phyloP scores from a whole-genome alignment of 2,113 vertebrate genomes.

The Plecturocebus donacophilus region DNA sequence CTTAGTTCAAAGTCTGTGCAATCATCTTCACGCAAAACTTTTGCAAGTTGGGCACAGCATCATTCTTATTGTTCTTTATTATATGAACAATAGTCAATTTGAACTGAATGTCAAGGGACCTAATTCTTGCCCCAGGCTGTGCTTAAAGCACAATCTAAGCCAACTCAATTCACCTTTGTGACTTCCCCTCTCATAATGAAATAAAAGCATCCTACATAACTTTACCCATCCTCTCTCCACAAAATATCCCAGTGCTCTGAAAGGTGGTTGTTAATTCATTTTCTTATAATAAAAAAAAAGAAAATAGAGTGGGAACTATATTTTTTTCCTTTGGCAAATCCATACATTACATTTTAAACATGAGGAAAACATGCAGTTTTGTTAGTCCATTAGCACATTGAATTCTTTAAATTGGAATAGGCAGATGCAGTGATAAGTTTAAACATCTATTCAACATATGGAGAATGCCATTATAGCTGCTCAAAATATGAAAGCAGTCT shows the following conservation, averaged over 20 bases:
- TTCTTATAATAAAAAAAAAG: not conserved
- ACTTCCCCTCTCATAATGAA: not conserved
- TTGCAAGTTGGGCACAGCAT: not conserved
- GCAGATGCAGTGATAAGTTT: not conserved
- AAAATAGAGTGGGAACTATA: not conserved
- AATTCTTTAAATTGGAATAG: conserved; percentile 30
- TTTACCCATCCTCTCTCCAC: not conserved
- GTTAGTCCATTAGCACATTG: not conserved
- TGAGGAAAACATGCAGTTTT: not conserved
- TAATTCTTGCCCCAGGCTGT: not conserved
- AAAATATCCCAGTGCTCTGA: not conserved
- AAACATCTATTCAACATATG: not conserved
- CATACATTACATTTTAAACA: not conserved
- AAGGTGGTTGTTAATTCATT: not conserved
- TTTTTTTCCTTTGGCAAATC: conserved; percentile 17
- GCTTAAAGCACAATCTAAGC: not conserved
- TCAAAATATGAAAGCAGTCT: not conserved
- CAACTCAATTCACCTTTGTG: not conserved
- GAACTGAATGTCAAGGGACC: not conserved
- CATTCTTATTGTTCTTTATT: not conserved
- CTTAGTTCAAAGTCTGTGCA: not conserved
- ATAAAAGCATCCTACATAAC: not conserved
- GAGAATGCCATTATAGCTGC: not conserved
- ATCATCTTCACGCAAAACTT: not conserved
- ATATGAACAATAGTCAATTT: not conserved